Percentiles rank a stretch among this genome's conserved stretches.
Conservation (phyloP, 2,888 invertebrate genomes). For the Melieria crassipennis region DNA sequence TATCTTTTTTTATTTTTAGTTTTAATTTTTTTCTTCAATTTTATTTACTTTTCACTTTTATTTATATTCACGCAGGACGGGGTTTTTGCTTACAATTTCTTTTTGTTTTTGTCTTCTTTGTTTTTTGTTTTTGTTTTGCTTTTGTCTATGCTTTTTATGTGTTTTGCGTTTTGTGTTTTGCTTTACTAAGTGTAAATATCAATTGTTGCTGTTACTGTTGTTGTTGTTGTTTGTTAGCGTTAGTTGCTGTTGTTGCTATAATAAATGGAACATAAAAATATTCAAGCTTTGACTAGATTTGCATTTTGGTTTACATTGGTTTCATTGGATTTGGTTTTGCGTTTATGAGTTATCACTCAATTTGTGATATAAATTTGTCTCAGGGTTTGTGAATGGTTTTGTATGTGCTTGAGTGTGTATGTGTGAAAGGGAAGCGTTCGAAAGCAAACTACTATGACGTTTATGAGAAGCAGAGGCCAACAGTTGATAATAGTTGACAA, state of each 20-base stretch:
- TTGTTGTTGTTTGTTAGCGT: constrained; percentile 34
- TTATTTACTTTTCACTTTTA: constrained; percentile 33
- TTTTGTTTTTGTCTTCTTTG: constrained; percentile 42
- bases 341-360: constrained; percentile 23
- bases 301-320: constrained; percentile 8
- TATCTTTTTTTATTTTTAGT: constrained; percentile 44
- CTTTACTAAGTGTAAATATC: constrained; percentile 57
- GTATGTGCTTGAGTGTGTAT: too few relatives aligned
- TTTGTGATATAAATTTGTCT: background rate
- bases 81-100: constrained; percentile 49
- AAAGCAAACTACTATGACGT: too few relatives aligned
- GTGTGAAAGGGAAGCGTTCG: too few relatives aligned
- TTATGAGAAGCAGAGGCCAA: too few relatives aligned
- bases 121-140: constrained; percentile 47
- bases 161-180: constrained; percentile 32
- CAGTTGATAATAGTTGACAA: too few relatives aligned
- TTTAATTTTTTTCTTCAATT: constrained; percentile 47
- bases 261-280: constrained; percentile 54
- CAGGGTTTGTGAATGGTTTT: too few relatives aligned
- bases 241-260: constrained; percentile 40
- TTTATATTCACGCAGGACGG: constrained; percentile 61
- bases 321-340: constrained; percentile 19
- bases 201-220: constrained; percentile 55
- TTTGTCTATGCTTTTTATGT: constrained; percentile 43
- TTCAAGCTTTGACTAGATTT: constrained; percentile 58